Percentiles rank a stretch among this genome's conserved stretches.
Conservation (phyloP, 2,113 vertebrate species). For the Hystrix brachyura region DNA sequence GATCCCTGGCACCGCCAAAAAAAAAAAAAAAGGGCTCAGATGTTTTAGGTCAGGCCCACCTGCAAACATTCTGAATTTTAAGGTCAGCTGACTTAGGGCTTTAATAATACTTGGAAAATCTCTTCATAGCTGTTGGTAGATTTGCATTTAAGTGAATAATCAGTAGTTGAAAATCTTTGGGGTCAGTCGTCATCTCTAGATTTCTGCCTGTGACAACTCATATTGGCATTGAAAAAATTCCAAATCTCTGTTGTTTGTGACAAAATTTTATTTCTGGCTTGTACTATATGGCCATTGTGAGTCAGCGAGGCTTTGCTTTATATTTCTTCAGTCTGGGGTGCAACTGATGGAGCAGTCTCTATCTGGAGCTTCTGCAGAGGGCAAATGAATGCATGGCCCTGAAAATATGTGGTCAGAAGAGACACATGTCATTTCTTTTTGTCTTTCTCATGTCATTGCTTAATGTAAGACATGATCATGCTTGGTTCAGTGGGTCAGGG, state of each 20-base stretch:
- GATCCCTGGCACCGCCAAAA: no score
- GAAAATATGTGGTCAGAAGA: neutral
- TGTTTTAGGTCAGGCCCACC: neutral
- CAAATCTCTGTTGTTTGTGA: neutral
- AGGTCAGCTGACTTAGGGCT: neutral
- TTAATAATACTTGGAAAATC: neutral
- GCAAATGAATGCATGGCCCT: neutral
- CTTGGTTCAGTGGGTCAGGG: neutral
- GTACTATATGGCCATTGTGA: neutral
- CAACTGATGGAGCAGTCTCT: neutral
- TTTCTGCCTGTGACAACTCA: neutral
- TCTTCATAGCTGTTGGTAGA: neutral
- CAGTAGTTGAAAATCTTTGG: neutral
- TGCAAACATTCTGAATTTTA: conserved; percentile 38
- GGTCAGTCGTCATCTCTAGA: neutral
- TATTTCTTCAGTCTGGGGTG: neutral
- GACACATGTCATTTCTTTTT: neutral
- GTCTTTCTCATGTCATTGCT: conserved; percentile 11
- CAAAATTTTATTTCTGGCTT: neutral
- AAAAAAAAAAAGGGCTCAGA: neutral
- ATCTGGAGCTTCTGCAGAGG: neutral
- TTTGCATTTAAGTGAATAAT: conserved; percentile 16
- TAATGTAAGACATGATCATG: neutral
- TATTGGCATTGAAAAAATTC: neutral
- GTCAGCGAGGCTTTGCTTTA: neutral